Evolutionary conservation across 2,797 vertebrate species (phyloP).

Genomic region (Adelosebastes latens): DNA sequence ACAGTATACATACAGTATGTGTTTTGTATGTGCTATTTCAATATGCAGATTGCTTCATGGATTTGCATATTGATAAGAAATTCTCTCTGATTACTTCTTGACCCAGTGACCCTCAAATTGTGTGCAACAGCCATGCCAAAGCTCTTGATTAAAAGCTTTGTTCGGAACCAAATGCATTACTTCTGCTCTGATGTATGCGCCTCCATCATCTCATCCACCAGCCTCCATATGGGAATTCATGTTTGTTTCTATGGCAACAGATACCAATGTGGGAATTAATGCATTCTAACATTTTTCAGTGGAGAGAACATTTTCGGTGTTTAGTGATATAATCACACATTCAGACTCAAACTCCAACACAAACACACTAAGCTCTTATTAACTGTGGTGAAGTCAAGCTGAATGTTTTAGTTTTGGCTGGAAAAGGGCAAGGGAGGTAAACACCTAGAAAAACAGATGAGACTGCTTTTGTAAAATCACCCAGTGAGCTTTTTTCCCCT

Average conservation of each 20-base stretch:
- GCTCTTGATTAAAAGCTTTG: constrained; percentile 59
- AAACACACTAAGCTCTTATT: not conserved
- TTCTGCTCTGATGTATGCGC: constrained; percentile 23
- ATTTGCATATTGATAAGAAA: constrained; percentile 39
- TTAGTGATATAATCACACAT: not conserved
- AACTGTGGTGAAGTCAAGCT: constrained; percentile 2
- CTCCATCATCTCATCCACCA: constrained; percentile 30
- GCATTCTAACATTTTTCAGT: constrained; percentile 6
- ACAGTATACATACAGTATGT: not conserved
- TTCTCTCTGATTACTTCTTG: constrained; percentile 16
- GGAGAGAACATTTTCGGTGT: constrained; percentile 12
- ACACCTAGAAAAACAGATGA: constrained; percentile 34
- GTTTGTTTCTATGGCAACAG: constrained; percentile 70
- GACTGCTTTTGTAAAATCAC: constrained; percentile 37
- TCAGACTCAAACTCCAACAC: not conserved
- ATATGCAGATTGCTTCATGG: constrained; percentile 28
- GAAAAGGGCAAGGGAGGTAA: constrained; percentile 1
- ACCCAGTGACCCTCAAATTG: constrained; percentile 21
- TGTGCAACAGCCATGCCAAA: constrained; percentile 29
- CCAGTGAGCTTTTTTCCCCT: constrained; percentile 39
- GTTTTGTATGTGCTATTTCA: not conserved
- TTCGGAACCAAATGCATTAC: constrained; percentile 39
- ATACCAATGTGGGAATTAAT: constrained; percentile 31
- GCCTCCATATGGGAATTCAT: constrained; percentile 40
- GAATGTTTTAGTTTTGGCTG: not conserved